These are phyloP conservation scores for Mus musculus DNA, from an alignment of 2,113 vertebrate species.

Conservation along the genomic window DNA sequence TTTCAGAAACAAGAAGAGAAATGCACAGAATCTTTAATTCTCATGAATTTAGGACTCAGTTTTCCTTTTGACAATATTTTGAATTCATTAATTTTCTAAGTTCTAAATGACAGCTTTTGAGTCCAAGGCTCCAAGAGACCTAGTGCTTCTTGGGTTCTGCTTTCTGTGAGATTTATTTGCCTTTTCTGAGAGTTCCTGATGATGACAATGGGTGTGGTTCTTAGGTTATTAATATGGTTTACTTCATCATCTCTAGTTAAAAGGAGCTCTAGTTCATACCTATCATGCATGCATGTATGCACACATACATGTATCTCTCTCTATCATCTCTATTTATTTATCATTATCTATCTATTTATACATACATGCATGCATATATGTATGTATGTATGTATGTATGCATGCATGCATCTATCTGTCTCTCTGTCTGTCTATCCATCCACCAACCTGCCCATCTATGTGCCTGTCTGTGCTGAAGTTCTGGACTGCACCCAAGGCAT, in stretches of 20 bases:
- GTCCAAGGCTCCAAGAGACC: not conserved
- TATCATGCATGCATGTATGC: too few relatives aligned
- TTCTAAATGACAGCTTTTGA: not conserved
- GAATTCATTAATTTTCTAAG: constrained; percentile 39
- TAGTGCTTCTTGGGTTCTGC: not conserved
- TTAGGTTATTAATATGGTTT: not conserved
- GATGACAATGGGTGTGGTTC: not conserved
- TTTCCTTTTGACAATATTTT: constrained; percentile 44
- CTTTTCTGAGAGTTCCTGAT: not conserved
- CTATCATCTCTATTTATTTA: too few relatives aligned
- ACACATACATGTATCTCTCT: too few relatives aligned
- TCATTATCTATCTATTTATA: too few relatives aligned
- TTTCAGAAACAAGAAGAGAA: constrained; percentile 36
- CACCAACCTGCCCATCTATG: not conserved
- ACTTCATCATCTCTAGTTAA: not conserved
- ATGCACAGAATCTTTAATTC: not conserved
- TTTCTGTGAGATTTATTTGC: not conserved
- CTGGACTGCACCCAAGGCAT: too few relatives aligned
- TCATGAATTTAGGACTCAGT: not conserved
- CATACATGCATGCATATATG: too few relatives aligned
- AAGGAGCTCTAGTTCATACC: not conserved
- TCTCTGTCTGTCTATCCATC: not conserved
- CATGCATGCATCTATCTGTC: not conserved
- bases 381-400: not conserved
- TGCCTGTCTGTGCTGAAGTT: not conserved